These are phyloP conservation scores for Smittia aterrima DNA, from an alignment of 2,888 invertebrate species.

Conservation along the genomic window DNA sequence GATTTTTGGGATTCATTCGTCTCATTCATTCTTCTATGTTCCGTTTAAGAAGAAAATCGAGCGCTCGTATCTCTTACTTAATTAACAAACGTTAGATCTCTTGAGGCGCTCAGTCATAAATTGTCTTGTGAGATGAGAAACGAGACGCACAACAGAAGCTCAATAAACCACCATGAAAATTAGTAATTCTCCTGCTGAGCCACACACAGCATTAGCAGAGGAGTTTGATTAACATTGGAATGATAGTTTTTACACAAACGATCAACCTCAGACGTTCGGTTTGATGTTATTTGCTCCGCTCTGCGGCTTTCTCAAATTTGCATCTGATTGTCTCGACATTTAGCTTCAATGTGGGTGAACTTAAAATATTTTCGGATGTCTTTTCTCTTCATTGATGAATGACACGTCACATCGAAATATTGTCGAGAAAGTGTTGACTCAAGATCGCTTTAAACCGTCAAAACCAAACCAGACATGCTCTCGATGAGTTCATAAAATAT, in stretches of 20 bases:
- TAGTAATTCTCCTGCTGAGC: not conserved
- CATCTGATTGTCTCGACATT: too few species aligned
- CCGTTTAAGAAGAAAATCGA: too few species aligned
- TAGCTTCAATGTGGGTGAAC: too few species aligned
- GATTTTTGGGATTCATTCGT: too few species aligned
- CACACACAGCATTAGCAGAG: slow-evolving; percentile 20
- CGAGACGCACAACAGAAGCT: slow-evolving; percentile 4
- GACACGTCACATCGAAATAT: too few species aligned
- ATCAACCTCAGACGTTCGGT: slow-evolving; percentile 38
- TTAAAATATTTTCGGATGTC: too few species aligned
- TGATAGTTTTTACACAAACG: slow-evolving; percentile 21
- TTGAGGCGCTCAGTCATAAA: slow-evolving; percentile 23
- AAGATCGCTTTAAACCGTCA: too few species aligned
- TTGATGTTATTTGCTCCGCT: not conserved
- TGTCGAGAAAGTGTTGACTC: too few species aligned
- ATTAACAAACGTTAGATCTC: slow-evolving; percentile 35
- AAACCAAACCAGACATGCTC: too few species aligned
- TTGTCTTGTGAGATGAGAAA: slow-evolving; percentile 10
- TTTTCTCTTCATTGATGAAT: too few species aligned
- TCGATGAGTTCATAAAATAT: too few species aligned
- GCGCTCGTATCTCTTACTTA: slow-evolving; percentile 11
- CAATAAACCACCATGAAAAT: slow-evolving; percentile 36
- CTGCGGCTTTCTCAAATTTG: not conserved
- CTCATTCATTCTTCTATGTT: too few species aligned
- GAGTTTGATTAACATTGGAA: slow-evolving; percentile 20